phyloP scores from a whole-genome alignment of 2,888 invertebrate genomes.

The Melanchra persicariae region DNA sequence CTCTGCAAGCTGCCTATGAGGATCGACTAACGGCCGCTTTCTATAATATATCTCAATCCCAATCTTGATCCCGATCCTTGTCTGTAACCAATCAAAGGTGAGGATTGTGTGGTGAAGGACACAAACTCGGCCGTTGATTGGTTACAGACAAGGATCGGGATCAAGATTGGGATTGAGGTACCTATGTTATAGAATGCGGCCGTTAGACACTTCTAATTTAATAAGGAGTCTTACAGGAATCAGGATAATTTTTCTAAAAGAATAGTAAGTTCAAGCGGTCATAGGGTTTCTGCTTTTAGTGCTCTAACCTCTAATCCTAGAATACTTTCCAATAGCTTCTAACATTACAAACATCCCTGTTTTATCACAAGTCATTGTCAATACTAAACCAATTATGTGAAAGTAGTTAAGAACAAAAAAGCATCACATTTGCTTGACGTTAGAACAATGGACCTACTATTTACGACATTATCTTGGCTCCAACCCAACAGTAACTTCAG shows the following conservation, averaged over 20 bases:
- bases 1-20: neutral
- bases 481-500: neutral
- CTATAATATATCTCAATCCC: no score
- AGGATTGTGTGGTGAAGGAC: no score
- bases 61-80: no score
- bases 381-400: slow-evolving; percentile 31
- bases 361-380: slow-evolving; percentile 54
- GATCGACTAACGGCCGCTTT: no score
- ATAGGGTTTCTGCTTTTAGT: neutral
- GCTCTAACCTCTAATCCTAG: slow-evolving; percentile 25
- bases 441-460: slow-evolving; percentile 22
- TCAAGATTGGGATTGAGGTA: no score
- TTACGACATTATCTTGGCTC: neutral
- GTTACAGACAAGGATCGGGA: no score
- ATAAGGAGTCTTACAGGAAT: slow-evolving; percentile 40
- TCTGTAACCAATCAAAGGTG: no score
- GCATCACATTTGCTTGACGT: slow-evolving; percentile 7
- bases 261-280: neutral
- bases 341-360: slow-evolving; percentile 46
- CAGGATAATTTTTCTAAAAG: neutral
- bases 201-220: no score
- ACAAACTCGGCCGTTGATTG: no score
- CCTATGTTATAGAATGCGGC: no score
- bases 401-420: slow-evolving; percentile 4
- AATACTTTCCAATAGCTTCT: slow-evolving; percentile 38